phyloP scores from a whole-genome alignment of 2,113 vertebrate species.

The Euleptes europaea region DNA sequence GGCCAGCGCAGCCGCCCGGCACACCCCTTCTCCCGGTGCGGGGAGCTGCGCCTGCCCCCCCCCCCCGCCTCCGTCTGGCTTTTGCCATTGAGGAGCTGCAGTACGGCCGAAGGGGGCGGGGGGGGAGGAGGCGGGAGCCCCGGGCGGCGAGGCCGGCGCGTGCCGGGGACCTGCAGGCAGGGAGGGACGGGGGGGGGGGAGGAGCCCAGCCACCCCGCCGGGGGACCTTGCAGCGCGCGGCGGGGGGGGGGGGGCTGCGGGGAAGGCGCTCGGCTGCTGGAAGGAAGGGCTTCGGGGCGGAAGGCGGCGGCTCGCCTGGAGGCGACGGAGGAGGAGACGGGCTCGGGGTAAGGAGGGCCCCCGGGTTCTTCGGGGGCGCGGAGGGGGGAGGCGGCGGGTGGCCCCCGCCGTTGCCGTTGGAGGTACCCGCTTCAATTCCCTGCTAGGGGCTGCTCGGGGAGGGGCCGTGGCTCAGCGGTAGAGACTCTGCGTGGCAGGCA shows the following conservation, averaged over 20 bases:
- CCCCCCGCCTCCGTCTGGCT: conserved; percentile 11
- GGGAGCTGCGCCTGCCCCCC: not conserved
- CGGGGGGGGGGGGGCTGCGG: not conserved
- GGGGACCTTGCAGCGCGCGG: not conserved
- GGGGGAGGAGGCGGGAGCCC: not conserved
- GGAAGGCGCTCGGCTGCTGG: not conserved
- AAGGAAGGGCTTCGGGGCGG: not conserved
- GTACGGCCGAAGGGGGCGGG: conserved; percentile 21
- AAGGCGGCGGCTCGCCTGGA: not conserved
- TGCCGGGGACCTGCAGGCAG: too few species aligned
- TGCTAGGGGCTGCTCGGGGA: too few species aligned
- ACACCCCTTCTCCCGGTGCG: not conserved
- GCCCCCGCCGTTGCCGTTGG: not conserved
- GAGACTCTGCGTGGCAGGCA: too few species aligned
- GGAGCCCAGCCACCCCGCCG: not conserved
- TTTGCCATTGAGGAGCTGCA: conserved; percentile 5
- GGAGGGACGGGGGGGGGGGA: not conserved
- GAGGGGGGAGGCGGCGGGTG: not conserved
- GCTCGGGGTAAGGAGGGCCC: not conserved
- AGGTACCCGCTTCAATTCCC: too few species aligned
- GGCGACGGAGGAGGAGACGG: too few species aligned
- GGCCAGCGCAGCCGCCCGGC: too few species aligned
- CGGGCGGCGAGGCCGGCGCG: not conserved
- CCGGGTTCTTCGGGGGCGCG: not conserved
- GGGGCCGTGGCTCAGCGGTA: too few species aligned